A percentile compares a stretch with the other conserved stretches of the same genome.
Conservation (phyloP, 2,797 vertebrate species). For the Prionace glauca region DNA sequence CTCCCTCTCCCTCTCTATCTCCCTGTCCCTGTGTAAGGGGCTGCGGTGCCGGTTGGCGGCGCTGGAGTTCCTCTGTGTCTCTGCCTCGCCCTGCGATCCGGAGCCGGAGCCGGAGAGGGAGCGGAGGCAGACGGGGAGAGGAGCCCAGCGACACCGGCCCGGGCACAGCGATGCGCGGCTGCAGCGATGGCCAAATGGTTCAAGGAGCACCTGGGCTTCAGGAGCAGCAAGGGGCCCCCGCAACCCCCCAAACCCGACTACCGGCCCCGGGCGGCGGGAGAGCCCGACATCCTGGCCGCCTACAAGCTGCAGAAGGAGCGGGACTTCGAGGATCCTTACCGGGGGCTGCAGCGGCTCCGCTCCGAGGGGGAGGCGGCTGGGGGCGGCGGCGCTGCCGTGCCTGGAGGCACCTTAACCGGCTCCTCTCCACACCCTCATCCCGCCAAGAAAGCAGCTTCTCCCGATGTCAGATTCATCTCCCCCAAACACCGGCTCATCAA, state of each 20-base stretch:
- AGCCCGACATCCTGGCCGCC: constrained; percentile 86
- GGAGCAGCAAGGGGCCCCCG: constrained; percentile 78
- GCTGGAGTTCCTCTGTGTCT: not conserved
- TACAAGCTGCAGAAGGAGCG: constrained; percentile 87
- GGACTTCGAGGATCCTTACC: constrained; percentile 91
- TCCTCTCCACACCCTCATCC: not conserved
- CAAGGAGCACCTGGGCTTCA: constrained; percentile 92
- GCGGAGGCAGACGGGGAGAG: constrained; percentile 41
- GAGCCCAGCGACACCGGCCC: constrained; percentile 46
- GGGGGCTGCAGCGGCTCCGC: not conserved
- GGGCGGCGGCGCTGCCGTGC: constrained; percentile 49
- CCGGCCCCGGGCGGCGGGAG: constrained; percentile 69
- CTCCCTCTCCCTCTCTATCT: constrained; percentile 7
- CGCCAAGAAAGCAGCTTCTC: constrained; percentile 46
- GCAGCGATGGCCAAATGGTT: constrained; percentile 89
- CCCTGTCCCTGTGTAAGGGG: not conserved
- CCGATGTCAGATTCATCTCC: constrained; percentile 70
- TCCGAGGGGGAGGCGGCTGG: not conserved
- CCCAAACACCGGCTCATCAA: constrained; percentile 84
- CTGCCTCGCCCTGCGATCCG: not conserved
- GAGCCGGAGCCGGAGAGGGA: constrained; percentile 37
- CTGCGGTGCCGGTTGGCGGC: not conserved
- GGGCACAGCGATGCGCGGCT: constrained; percentile 72
- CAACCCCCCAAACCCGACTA: constrained; percentile 89
- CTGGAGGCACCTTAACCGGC: constrained; percentile 51